Base-by-base conservation (phyloP, 2,113 vertebrate genomes). In the Lepisosteus oculatus region DNA sequence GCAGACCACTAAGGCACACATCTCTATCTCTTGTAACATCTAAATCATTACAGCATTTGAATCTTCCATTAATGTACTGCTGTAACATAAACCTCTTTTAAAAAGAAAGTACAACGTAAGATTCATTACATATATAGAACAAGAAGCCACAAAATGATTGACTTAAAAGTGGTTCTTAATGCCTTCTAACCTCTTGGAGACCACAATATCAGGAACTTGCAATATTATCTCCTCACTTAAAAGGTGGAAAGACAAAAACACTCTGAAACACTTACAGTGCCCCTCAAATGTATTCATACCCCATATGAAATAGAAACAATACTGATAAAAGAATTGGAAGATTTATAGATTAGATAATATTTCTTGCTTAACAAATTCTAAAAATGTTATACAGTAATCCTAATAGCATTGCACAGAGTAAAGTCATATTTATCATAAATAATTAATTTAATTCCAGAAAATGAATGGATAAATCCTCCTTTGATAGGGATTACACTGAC, bases 141-240 rank as follows among this genome's bases (percentile, higher is more conserved):
- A 61, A 43, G n/a, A 84, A 79, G 73, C 74, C 74, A 61, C 78
- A 74, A 70, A 78, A 79, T 79, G 78, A 83, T 80, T 79, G 69
- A 79, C 82, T 83, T 75, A 41, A 51, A 3, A 65, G 74, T 81
- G 81, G 83, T 80, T 86, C 84, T 87, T 80, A 85, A 86, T 83
- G 79, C 75, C 69, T 74, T 77, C 75, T 71, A 67, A 75, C 77
- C 78, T 85, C 84, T 6, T 9, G 5, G 47, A 51, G 47, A 51
- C 47, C 59, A 61, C 79, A 81, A 73, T 69, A 56, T 84, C 84
- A 87, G 85, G 81, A 87, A 86, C 80, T 78, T 78, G 86, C 81
- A 87, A 86, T 75, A 65, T 72, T 77, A 74, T 42, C 83, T 75
- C 64, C 55, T 71, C 79, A 84, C 86, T 89, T 87, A 87, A 81